Evolutionary conservation across 92 coral and sea anemone genomes (phyloP).

Genomic region (Isaurus tuberculatus): DNA sequence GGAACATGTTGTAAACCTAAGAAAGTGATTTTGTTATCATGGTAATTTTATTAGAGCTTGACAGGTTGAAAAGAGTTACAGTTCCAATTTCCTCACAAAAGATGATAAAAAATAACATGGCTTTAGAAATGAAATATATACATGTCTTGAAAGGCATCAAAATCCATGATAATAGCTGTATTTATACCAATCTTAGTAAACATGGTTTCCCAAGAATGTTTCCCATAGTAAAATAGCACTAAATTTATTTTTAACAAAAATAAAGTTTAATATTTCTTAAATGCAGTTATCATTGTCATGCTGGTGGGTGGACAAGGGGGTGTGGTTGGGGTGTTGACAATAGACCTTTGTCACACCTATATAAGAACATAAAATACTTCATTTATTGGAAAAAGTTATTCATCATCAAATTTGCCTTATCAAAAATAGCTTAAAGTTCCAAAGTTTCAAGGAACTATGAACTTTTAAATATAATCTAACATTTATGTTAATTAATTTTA

Average conservation of each 20-base stretch:
- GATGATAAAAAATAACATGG: constrained; percentile 2
- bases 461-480: background rate
- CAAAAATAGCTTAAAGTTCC: background rate
- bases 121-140: background rate
- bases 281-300: constrained; percentile 1
- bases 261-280: background rate
- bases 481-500: background rate
- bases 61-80: constrained; percentile 31
- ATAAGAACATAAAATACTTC: background rate
- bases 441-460: constrained; percentile 3
- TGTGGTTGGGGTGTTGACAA: background rate
- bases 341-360: background rate
- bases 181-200: constrained; percentile 1
- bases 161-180: constrained; percentile 2
- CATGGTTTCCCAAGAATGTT: constrained; percentile 5
- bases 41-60: constrained; percentile 26
- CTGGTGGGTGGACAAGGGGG: constrained; percentile 9
- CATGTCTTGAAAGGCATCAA: constrained; percentile 8
- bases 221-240: constrained; percentile 4
- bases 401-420: constrained; percentile 1
- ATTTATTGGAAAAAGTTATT: background rate
- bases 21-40: constrained; percentile 21
- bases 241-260: background rate
- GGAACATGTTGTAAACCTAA: constrained; percentile 31
- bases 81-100: constrained; percentile 18